These are phyloP conservation scores for Alitta virens DNA, from an alignment of 2,888 invertebrate genomes.

Conservation along the genomic window DNA sequence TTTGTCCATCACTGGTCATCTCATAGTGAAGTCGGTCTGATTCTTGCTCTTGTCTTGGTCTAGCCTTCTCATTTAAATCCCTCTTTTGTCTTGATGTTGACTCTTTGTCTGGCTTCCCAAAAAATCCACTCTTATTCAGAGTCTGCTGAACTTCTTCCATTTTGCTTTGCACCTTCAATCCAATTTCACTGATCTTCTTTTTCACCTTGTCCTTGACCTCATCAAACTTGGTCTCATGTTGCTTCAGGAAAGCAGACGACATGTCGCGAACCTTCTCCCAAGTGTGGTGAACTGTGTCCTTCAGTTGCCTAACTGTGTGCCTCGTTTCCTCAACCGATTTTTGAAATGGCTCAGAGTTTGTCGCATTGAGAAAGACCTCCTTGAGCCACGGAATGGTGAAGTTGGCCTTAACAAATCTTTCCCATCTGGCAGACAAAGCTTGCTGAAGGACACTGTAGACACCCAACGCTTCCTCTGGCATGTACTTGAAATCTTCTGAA, in stretches of 20 bases:
- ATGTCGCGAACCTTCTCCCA: constrained; percentile 18
- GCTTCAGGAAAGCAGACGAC: constrained; percentile 7
- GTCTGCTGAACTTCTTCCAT: constrained; percentile 13
- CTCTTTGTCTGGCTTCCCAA: constrained; percentile 1
- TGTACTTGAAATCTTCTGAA: too few species aligned
- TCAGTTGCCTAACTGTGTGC: constrained; percentile 16
- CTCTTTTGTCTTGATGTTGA: not conserved
- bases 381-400: too few species aligned
- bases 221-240: constrained; percentile 2
- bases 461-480: too few species aligned
- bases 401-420: too few species aligned
- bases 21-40: not conserved
- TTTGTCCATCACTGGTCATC: not conserved
- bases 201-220: not conserved
- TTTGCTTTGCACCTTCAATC: constrained; percentile 4
- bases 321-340: constrained; percentile 11
- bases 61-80: not conserved
- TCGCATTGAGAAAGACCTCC: not conserved
- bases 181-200: constrained; percentile 7
- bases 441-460: too few species aligned
- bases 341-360: not conserved
- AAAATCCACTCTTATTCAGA: constrained; percentile 4
- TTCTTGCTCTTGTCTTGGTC: not conserved
- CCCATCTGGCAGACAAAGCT: too few species aligned
- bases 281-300: constrained; percentile 14